A percentile compares a stretch with the other conserved stretches of the same genome.
Conservation (phyloP, 2,888 invertebrate genomes). For the Aleiodes leptofemur region DNA sequence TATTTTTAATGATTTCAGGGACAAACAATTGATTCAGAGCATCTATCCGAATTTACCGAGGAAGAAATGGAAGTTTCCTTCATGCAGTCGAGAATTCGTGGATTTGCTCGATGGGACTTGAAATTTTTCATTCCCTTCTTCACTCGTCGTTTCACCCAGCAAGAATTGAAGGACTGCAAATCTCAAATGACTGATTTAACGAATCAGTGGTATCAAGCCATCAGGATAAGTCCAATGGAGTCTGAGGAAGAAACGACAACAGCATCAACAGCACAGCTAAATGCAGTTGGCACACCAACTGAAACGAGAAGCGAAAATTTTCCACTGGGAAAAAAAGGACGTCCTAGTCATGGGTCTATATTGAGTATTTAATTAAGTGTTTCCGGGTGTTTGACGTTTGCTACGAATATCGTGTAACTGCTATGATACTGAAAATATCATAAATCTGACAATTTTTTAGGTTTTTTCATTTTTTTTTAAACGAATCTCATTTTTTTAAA, state of each 20-base stretch:
- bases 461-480: no score
- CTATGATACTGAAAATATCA: no score
- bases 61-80: slow-evolving; percentile 94
- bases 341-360: slow-evolving; percentile 71
- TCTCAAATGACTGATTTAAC: slow-evolving; percentile 97
- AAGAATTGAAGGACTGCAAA: slow-evolving; percentile 96
- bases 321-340: slow-evolving; percentile 58
- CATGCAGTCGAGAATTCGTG: slow-evolving; percentile 86
- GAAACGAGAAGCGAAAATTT: slow-evolving; percentile 58
- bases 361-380: slow-evolving; percentile 67
- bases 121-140: slow-evolving; percentile 98
- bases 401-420: not conserved
- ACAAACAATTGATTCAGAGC: slow-evolving; percentile 94
- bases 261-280: slow-evolving; percentile 69
- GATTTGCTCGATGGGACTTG: slow-evolving; percentile 93
- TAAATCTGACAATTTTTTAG: no score
- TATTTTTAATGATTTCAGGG: slow-evolving; percentile 76
- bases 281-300: slow-evolving; percentile 57
- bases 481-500: no score
- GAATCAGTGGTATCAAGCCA: slow-evolving; percentile 98
- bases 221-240: slow-evolving; percentile 90
- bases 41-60: slow-evolving; percentile 93
- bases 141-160: slow-evolving; percentile 94
- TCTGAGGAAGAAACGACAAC: slow-evolving; percentile 84
- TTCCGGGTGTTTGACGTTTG: slow-evolving; percentile 36